Evolutionary conservation across 64 coral and sea anemone genomes (phyloP), one percentile per base, ranked within the genome.

Genomic region (Montipora efflorescens): DNA sequence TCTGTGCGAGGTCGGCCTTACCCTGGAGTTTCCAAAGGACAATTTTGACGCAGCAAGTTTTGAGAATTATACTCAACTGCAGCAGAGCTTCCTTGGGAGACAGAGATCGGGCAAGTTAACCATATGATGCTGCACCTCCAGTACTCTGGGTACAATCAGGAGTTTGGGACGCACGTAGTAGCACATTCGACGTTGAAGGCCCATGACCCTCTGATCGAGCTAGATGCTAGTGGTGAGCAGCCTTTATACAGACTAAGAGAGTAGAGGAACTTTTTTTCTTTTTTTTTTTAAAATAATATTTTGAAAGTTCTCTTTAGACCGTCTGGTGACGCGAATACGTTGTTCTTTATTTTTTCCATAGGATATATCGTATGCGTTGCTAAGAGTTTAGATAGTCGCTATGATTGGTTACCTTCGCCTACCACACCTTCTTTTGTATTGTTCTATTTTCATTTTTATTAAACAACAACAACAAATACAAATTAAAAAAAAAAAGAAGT

Each of bases 1-100:
- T 89, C 21, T 49, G 71, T 74, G 70, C 87, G 28, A 74, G 73
- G 52, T 77, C 48, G 43, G 87, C 87, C 71, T 28, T 89, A 77
- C 52, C 73, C 18, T 87, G 19, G n/a, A 68, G 47, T 44, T 68
- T 7, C 15, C 18, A 89, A 25, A 76, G 76, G 47, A 80, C 76
- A 10, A 49, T 79, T 22, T 8, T 69, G 3, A 79, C 88, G 1
- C 88, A 90, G 79, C 75, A 80, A 36, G 88, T 90, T 3, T 61
- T 90, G 15, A 79, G 76, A 70, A 48, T 79, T 16, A 1, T 79
- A 4, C 76, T 90, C 16, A 80, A 80, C n/a, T 90, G 76, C 46
- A 90, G 76, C 21, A 76, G 57, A 48, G 48, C 52, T 57, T 57
- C 52, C 52, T 57, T 57, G 52, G 52, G 10, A 5, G 1, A 57